Conservation (phyloP, 2,113 vertebrate species). For the Ammodytes marinus region DNA sequence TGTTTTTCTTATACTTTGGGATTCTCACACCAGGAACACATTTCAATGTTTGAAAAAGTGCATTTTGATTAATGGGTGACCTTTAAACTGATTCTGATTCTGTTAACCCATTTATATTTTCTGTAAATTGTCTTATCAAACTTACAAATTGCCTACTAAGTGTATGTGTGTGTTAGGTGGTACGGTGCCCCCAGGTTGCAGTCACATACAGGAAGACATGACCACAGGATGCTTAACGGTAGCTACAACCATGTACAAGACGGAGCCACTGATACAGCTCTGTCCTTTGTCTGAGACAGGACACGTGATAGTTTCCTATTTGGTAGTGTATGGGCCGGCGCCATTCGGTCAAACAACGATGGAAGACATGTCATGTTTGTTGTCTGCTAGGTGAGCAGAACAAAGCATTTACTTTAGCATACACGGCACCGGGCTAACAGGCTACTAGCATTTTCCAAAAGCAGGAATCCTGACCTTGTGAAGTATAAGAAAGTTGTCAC, state of each 20-base stretch:
- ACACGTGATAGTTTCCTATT: background rate
- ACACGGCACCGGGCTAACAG: background rate
- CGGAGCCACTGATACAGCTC: background rate
- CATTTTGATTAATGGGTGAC: too few relatives aligned
- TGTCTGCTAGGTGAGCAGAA: background rate
- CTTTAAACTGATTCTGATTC: background rate
- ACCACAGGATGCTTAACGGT: background rate
- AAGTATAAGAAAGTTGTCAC: background rate
- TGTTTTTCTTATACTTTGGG: too few relatives aligned
- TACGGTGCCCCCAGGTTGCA: background rate
- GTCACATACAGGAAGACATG: background rate
- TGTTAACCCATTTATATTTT: background rate
- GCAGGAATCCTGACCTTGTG: background rate
- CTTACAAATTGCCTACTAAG: background rate
- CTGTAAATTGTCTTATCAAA: background rate
- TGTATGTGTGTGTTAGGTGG: background rate
- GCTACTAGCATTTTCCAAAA: background rate
- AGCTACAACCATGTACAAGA: conserved; percentile 1
- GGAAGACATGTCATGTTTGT: too few relatives aligned
- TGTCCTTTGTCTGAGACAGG: background rate
- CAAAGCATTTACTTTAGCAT: background rate
- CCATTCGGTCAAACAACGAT: background rate
- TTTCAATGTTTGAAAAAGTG: too few relatives aligned
- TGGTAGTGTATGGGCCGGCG: background rate
- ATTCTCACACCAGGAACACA: too few relatives aligned